Evolutionary conservation across 1,140 invertebrate genomes (phyloP).

Genomic region (Leptestheria dahalacensis): DNA sequence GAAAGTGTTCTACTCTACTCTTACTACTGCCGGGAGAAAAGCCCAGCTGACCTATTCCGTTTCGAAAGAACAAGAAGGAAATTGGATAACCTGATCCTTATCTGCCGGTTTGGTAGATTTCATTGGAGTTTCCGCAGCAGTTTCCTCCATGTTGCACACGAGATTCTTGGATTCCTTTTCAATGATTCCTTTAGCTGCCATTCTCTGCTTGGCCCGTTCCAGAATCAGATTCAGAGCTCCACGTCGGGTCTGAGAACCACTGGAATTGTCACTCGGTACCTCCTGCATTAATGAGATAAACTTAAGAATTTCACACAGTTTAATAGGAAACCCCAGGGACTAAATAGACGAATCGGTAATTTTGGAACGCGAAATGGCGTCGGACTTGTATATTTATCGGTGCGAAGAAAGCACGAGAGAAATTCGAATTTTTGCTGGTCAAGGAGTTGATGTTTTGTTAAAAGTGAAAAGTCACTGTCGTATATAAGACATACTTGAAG

Average conservation of each 20-base stretch:
- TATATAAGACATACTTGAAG: no score
- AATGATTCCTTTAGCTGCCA: neutral
- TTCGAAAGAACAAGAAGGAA: neutral
- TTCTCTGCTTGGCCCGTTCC: conserved; percentile 12
- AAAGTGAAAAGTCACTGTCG: no score
- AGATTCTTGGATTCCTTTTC: neutral
- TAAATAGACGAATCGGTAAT: neutral
- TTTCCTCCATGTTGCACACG: conserved; percentile 3
- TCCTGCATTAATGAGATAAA: neutral
- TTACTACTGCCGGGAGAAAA: no score
- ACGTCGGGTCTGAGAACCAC: neutral
- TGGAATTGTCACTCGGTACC: neutral
- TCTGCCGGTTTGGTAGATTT: neutral
- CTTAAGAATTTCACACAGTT: neutral
- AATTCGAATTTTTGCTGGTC: no score
- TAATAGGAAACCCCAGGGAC: neutral
- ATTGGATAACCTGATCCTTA: neutral
- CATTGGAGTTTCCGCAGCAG: neutral
- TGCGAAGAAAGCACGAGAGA: no score
- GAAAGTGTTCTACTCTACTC: no score
- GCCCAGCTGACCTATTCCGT: no score
- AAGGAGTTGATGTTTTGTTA: no score
- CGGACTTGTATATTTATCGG: neutral
- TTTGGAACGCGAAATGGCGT: neutral
- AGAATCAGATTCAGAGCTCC: conserved; percentile 14